Conservation (phyloP, 2,888 invertebrate species). For the Lithophane semibrunnea region DNA sequence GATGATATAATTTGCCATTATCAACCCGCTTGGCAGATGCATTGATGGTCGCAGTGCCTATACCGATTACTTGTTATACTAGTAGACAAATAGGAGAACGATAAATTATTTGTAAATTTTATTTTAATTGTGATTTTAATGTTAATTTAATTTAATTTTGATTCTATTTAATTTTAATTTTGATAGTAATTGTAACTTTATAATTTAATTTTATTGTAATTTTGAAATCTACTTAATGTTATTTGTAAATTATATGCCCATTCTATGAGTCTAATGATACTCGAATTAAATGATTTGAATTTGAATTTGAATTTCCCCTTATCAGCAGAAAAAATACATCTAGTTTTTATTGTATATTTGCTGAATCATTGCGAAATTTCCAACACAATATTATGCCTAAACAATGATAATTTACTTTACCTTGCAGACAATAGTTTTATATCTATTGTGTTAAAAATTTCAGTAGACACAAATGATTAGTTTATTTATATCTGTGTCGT, state of each 20-base stretch:
- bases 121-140: too few species aligned
- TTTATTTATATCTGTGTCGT: constrained; percentile 39
- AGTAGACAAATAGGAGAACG: background rate
- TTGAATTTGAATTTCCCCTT: background rate
- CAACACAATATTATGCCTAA: constrained; percentile 18
- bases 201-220: too few species aligned
- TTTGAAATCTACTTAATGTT: too few species aligned
- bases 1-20: background rate
- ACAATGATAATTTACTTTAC: constrained; percentile 63
- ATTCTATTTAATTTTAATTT: too few species aligned
- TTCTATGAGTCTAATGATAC: too few species aligned
- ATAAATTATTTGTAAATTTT: too few species aligned
- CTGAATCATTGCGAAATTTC: constrained; percentile 45
- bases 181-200: too few species aligned
- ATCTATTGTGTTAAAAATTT: constrained; percentile 34
- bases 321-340: background rate
- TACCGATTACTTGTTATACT: background rate
- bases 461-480: constrained; percentile 47
- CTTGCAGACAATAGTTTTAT: constrained; percentile 54
- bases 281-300: too few species aligned
- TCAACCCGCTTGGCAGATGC: background rate
- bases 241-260: too few species aligned
- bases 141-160: too few species aligned
- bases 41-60: background rate
- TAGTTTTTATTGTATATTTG: constrained; percentile 6